Base-by-base conservation (phyloP, 2,888 invertebrate genomes). In the Apodemia mormo region DNA sequence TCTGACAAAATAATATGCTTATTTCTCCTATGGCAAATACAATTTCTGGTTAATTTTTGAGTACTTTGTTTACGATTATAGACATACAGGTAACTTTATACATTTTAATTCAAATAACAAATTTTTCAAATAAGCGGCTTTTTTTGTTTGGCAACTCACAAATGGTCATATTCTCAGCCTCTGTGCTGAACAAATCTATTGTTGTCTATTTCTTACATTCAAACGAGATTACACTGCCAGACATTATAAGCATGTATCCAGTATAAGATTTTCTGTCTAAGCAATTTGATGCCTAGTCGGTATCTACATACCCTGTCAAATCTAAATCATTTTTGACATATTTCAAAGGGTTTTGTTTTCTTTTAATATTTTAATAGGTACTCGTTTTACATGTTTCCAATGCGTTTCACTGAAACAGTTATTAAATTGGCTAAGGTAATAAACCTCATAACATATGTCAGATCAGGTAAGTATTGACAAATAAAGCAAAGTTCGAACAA, bases 11-110 rank as follows among this genome's bases (percentile, higher is more conserved):
- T 70, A 67, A 70, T 71, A 54, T 67, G 70, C 65, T 73, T 73
- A 64, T 65, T 73, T 71, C 70, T 70, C 43, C 52, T 73, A 58
- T 73, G 71, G 45, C 52, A 71, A 10, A 71, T 37, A 71, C 40
- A 56, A 68, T 71, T 70, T 68, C 67, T 65, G 14, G 70, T 52
- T 65, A 71, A 68, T 43, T 70, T 70, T 29, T 71, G 70, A 52
- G 73, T 71, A 71, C 68, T 70, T 29, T 68, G 71, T 40, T 70
- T 71, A 58, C 71, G 71, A 68, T 73, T 67, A 72, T 69, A 72
- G 75, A 71, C 73, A 65, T 67, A 72, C 68, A 70, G 70, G 54
- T 54, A 22, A 22, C n/a, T 70, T n/a, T 65, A 65, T 69, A 14
- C 61, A 29, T 4, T 65, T 66, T 66, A 72, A 29, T 58, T 71